A percentile compares a stretch with the other conserved stretches of the same genome.
Evolutionary conservation across 2,888 invertebrate species (phyloP).

Genomic region (Eudasyphora cyanicolor): DNA sequence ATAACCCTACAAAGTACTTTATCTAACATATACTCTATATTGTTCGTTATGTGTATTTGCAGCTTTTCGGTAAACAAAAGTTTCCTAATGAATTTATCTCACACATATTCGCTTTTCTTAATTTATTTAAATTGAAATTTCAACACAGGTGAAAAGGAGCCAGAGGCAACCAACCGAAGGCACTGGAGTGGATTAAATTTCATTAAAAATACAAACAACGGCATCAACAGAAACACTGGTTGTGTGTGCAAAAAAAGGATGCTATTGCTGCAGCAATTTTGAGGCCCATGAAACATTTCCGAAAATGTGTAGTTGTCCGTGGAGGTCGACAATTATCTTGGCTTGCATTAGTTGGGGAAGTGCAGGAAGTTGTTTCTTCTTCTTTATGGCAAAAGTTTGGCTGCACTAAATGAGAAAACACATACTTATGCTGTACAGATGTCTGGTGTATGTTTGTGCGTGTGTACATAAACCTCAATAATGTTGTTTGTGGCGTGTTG

Average conservation of each 20-base stretch:
- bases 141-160: conserved; percentile 12
- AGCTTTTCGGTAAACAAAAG: conserved; percentile 22
- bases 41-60: no score
- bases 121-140: conserved; percentile 36
- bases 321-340: no score
- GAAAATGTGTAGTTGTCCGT: conserved; percentile 1
- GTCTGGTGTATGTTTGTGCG: no score
- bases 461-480: no score
- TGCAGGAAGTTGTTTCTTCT: no score
- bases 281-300: conserved; percentile 3
- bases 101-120: conserved; percentile 14
- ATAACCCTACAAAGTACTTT: no score
- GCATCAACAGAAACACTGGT: background rate
- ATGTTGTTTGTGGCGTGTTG: no score
- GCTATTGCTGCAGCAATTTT: background rate
- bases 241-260: background rate
- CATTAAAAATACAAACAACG: conserved; percentile 2
- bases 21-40: no score
- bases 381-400: no score
- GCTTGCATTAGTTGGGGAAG: no score
- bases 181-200: background rate
- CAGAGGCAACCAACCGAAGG: background rate
- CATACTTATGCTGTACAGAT: no score
- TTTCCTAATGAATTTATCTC: conserved; percentile 26
- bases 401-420: no score